phyloP scores from a whole-genome alignment of 1,140 invertebrate genomes.

The Popillia japonica region DNA sequence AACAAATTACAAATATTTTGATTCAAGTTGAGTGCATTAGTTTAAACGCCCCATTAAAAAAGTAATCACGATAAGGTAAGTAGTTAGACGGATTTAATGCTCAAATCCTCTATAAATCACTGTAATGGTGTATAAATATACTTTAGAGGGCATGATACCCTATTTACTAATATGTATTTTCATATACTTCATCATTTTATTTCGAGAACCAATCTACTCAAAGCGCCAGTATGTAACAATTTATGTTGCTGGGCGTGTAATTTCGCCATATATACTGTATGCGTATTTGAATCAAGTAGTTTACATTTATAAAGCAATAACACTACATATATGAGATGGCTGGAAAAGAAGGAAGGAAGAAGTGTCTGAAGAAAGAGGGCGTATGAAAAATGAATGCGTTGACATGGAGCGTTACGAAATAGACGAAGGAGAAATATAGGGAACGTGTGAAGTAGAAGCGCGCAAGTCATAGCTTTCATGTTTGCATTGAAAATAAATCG shows the following conservation, averaged over 20 bases:
- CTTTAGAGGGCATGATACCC: too few species aligned
- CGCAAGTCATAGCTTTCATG: not conserved
- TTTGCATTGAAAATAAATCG: too few species aligned
- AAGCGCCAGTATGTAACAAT: not conserved
- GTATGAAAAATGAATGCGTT: constrained; percentile 10
- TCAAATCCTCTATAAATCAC: too few species aligned
- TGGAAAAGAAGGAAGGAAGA: not conserved
- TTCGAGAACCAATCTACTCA: not conserved
- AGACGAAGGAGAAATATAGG: not conserved
- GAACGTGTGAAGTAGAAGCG: not conserved
- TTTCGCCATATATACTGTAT: not conserved
- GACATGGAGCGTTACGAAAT: not conserved
- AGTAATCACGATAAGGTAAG: too few species aligned
- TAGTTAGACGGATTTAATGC: too few species aligned
- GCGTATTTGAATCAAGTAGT: constrained; percentile 10
- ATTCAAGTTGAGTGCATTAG: too few species aligned
- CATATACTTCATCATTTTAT: not conserved
- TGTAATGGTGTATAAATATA: too few species aligned
- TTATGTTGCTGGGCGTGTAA: not conserved
- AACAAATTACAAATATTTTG: too few species aligned
- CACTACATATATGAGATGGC: not conserved
- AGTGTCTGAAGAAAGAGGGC: not conserved
- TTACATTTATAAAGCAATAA: constrained; percentile 7
- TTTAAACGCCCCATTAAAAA: too few species aligned
- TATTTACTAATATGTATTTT: too few species aligned